Evolutionary conservation across 2,888 invertebrate species (phyloP), one percentile per base, ranked within the genome.

Genomic region (Hirtodrosophila trivittata): DNA sequence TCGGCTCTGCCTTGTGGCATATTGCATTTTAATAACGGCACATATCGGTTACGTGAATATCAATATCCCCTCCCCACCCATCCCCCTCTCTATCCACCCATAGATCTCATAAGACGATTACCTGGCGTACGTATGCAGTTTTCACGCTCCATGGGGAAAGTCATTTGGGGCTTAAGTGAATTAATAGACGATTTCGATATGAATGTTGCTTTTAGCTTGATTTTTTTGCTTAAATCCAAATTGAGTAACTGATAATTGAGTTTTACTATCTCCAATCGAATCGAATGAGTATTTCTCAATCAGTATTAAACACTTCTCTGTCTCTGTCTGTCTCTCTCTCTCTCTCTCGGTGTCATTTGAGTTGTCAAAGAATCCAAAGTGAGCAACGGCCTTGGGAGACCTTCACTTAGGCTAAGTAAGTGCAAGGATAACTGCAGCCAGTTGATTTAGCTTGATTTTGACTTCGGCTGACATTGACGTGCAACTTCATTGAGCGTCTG

Each of bases 401-500:
- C 82, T 86, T 86, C 86, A 86, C 81, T 82, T 77, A 65, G 39
- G 54, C 42, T 26, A 33, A 38, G 62, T 78, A 83, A 86, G 81
- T 86, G 84, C 81, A 82, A 82, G 82, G 82, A 82, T 86, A 83
- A 78, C 74, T 78, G 60, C 68, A 69, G 55, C 56, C 60, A 56
- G 33, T 58, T 64, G 51, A 54, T n/a, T n/a, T n/a, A n/a, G n/a
- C 25, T 62, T 65, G 71, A 72, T 70, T 59, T 65, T 78, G 65
- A 78, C 66, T 73, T 54, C 42, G 55, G 47, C 63, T 77, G 86
- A 81, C 80, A 80, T 80, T 83, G 80, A 86, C 86, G 78, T 82
- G 86, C 83, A 69, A 78, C 77, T 85, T 82, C 82, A 77, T 77
- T 82, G 82, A 68, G 63, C 38, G 49, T 30, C 39, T 38, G 42